Percentiles rank a stretch among this genome's conserved stretches.
phyloP scores from a whole-genome alignment of 2,113 vertebrate genomes.

The Nestor notabilis region DNA sequence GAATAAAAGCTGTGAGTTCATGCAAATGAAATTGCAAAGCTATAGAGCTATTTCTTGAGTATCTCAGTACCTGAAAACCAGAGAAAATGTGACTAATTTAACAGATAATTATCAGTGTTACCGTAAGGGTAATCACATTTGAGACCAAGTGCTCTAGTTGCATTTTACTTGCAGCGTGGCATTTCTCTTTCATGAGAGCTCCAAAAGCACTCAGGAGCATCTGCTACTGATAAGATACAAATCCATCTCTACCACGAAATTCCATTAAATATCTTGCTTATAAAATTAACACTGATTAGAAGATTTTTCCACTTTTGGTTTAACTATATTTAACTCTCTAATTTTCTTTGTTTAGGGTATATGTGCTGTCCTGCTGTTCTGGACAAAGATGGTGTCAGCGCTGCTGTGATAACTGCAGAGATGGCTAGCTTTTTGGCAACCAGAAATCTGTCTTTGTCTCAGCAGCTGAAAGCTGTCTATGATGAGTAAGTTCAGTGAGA shows the following conservation, averaged over 20 bases:
- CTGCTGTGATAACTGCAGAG: slow-evolving; percentile 91
- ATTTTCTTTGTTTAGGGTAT: slow-evolving; percentile 81
- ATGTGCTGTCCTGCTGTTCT: slow-evolving; percentile 95
- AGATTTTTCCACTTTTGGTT: neutral
- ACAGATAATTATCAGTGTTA: neutral
- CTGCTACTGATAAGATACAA: neutral
- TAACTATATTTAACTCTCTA: neutral
- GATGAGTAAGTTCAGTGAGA: slow-evolving; percentile 83
- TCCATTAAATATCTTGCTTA: neutral
- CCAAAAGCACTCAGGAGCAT: neutral
- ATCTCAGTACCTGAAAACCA: neutral
- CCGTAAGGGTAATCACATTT: neutral
- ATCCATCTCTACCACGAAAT: neutral
- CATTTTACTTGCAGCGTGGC: neutral
- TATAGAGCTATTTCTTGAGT: neutral
- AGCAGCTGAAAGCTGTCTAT: slow-evolving; percentile 88
- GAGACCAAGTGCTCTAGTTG: neutral
- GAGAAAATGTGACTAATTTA: neutral
- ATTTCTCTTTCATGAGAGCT: neutral
- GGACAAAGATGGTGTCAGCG: slow-evolving; percentile 97
- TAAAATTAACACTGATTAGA: neutral
- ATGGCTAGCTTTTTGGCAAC: slow-evolving; percentile 86
- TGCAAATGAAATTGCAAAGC: neutral
- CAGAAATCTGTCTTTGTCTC: slow-evolving; percentile 83
- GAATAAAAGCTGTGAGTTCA: neutral